Percentiles rank a stretch among this genome's conserved stretches.
phyloP scores from a whole-genome alignment of 2,113 vertebrate genomes.

The Glaucomys volans region DNA sequence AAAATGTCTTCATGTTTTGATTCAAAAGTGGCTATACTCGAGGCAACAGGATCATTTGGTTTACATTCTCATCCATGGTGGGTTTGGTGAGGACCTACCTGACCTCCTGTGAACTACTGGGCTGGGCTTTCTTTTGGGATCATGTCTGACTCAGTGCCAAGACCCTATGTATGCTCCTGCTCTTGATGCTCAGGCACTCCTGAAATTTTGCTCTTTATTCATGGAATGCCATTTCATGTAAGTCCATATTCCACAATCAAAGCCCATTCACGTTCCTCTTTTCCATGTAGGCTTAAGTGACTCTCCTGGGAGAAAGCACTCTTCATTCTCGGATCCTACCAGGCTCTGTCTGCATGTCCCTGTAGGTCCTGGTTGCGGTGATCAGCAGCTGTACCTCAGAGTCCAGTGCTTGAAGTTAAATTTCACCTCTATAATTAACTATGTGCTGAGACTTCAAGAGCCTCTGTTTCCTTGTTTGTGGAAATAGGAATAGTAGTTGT shows the following conservation, averaged over 20 bases:
- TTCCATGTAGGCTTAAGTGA: background rate
- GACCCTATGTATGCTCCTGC: fast-evolving
- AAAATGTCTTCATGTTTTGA: constrained; percentile 15
- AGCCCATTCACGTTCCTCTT: background rate
- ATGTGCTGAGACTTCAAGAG: background rate
- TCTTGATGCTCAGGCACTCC: background rate
- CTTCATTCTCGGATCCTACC: background rate
- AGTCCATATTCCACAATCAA: background rate
- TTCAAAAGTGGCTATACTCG: background rate
- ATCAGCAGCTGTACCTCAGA: background rate
- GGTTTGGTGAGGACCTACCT: background rate
- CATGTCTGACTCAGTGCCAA: background rate
- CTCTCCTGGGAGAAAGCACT: background rate
- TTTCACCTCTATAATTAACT: background rate
- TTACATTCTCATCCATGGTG: background rate
- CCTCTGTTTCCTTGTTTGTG: background rate
- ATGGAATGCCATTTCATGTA: background rate
- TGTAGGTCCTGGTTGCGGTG: background rate
- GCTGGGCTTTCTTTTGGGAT: background rate
- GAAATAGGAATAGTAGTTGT: background rate
- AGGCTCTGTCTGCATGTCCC: background rate
- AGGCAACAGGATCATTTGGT: background rate
- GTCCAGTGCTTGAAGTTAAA: background rate
- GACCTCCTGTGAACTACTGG: background rate
- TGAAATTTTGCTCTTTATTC: background rate